phyloP scores from a whole-genome alignment of 2,888 invertebrate species.

The Punctoribates punctum region DNA sequence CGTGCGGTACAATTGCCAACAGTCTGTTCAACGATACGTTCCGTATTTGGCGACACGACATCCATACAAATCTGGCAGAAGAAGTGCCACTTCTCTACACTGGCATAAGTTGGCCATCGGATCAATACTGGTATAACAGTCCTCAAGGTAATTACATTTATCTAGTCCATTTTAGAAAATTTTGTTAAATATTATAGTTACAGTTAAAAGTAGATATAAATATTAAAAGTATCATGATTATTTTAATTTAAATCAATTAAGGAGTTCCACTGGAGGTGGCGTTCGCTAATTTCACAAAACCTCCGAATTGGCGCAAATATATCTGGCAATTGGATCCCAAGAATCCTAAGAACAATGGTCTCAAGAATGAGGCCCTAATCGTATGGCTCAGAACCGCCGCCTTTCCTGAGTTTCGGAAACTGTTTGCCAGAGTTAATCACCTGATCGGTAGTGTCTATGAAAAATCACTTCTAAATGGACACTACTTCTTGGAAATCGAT shows the following conservation, averaged over 20 bases:
- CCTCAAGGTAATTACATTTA: constrained; percentile 13
- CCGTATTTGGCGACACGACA: constrained; percentile 17
- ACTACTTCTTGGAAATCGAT: constrained; percentile 39
- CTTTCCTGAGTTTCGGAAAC: constrained; percentile 41
- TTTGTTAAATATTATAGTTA: too few species aligned
- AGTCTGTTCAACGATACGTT: constrained; percentile 42
- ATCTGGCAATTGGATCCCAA: constrained; percentile 40
- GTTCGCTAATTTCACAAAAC: constrained; percentile 40
- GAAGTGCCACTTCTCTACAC: constrained; percentile 29
- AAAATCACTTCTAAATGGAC: constrained; percentile 25
- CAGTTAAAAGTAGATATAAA: too few species aligned
- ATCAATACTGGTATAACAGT: constrained; percentile 20
- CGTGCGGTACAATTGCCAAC: constrained; percentile 42
- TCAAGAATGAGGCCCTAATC: constrained; percentile 41
- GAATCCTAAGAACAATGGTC: constrained; percentile 36
- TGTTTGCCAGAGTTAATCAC: constrained; percentile 39
- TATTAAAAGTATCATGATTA: too few species aligned
- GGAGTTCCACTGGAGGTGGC: neutral
- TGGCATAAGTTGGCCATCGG: constrained; percentile 38
- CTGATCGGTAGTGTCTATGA: neutral
- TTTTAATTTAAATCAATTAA: too few species aligned
- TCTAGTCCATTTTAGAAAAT: neutral
- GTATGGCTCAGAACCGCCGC: constrained; percentile 38
- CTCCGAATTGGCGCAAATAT: constrained; percentile 37
- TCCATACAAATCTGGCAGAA: neutral